These are phyloP conservation scores for Penaeus vannamei DNA, from an alignment of 1,140 invertebrate species.

Conservation along the genomic window DNA sequence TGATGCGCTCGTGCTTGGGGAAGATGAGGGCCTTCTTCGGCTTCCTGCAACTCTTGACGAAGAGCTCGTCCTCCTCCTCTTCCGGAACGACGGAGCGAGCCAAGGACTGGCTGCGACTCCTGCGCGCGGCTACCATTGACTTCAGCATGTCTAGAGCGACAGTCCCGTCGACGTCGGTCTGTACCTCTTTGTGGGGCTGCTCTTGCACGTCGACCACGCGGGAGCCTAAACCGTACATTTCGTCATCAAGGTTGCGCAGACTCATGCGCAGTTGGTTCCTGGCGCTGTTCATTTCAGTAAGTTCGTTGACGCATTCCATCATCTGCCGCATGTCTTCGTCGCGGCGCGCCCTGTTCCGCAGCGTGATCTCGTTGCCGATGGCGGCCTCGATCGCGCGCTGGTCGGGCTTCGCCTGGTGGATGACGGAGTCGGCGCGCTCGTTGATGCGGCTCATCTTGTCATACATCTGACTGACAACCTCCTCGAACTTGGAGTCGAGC, in stretches of 20 bases:
- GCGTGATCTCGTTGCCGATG: constrained; percentile 34
- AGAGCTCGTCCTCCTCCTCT: constrained; percentile 43
- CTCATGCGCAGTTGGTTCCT: constrained; percentile 54
- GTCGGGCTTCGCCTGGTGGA: background rate
- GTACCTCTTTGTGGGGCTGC: constrained; percentile 40
- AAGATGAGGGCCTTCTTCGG: constrained; percentile 19
- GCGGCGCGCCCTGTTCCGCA: constrained; percentile 48
- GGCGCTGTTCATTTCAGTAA: constrained; percentile 59
- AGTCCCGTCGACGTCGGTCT: constrained; percentile 9
- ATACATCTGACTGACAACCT: constrained; percentile 49
- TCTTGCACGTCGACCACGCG: constrained; percentile 50
- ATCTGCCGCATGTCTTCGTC: constrained; percentile 52
- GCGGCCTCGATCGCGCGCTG: constrained; percentile 25
- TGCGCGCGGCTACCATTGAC: constrained; percentile 39
- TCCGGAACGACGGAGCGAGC: constrained; percentile 3
- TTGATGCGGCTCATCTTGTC: constrained; percentile 49
- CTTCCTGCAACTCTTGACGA: constrained; percentile 41
- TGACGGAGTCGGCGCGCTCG: background rate
- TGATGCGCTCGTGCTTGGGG: constrained; percentile 17
- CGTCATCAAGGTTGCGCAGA: constrained; percentile 58
- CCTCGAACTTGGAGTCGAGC: constrained; percentile 61
- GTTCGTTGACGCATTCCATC: constrained; percentile 62
- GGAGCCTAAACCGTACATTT: constrained; percentile 33
- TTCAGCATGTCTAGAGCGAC: constrained; percentile 41
- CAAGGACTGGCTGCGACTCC: constrained; percentile 6